Base-by-base conservation (phyloP, 2,888 invertebrate genomes). In the Trichogramma dendrolimi region DNA sequence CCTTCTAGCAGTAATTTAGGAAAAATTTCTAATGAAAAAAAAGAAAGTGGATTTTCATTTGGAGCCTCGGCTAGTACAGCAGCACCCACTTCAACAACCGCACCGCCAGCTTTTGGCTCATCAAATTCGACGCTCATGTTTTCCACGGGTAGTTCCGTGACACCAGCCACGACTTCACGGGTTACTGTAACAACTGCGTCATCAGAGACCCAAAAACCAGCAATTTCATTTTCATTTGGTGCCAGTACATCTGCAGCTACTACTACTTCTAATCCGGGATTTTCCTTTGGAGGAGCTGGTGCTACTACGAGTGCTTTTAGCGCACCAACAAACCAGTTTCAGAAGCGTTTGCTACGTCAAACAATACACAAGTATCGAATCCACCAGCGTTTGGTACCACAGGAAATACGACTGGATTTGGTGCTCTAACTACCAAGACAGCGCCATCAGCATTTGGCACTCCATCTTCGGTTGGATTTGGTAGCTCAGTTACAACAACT, bases 281-380 rank as follows among this genome's bases (percentile, higher is more conserved):
- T 67, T 10, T 58, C 55, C 1, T 73, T 72, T 39, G 70, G 69
- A 11, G 10, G 67, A 60, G 54, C 14, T 40, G 10, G 67, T 60
- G 54, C 14, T 40, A 48, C 63, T 6, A 49, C 61, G 14, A 39
- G 39, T 47, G 50, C 42, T 53, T 68, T 68, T 58, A 66, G 64
- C 10, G 11, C 62, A n/a, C 59, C 61, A 39, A 65, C 27, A 54
- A 56, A 6, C 53, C 67, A 4, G 49, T 67, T 14, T 62, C 69
- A 40, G 55, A 62, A 4, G 68, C 43, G 43, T 49, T 42, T 43
- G 44, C 10, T 2, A 3, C 46, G 46, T 2, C 58, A 3, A 48
- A 58, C 10, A 41, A 55, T 4, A 8, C 59, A 10, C 46, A 42
- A 14, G 43, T 49, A 4, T 55, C 67, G 27, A 68, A 68, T 6